Conservation (phyloP, 2,888 invertebrate genomes). For the Drosophila sordidula region DNA sequence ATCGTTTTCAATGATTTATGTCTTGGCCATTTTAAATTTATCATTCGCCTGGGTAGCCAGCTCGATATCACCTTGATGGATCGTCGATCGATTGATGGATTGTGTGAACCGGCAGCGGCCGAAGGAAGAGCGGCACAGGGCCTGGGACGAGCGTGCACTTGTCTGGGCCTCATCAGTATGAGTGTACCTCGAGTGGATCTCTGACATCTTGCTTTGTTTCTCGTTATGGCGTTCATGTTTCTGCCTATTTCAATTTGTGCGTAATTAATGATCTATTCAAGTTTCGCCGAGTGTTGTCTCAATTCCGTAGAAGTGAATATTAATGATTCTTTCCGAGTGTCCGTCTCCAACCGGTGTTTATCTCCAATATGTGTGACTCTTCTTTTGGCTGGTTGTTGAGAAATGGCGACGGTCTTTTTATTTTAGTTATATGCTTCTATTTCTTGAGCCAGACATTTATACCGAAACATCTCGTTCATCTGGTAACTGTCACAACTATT, state of each 20-base stretch:
- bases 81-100: slow-evolving; percentile 77
- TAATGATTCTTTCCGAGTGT: slow-evolving; percentile 52
- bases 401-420: slow-evolving; percentile 20
- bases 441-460: neutral
- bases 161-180: slow-evolving; percentile 57
- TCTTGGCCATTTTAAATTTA: slow-evolving; percentile 62
- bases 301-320: slow-evolving; percentile 71
- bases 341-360: slow-evolving; percentile 32
- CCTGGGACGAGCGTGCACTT: slow-evolving; percentile 50
- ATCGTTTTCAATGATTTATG: slow-evolving; percentile 72
- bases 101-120: slow-evolving; percentile 62
- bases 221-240: slow-evolving; percentile 38
- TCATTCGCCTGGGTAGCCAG: slow-evolving; percentile 47
- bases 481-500: neutral
- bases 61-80: slow-evolving; percentile 74
- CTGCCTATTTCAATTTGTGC: slow-evolving; percentile 57
- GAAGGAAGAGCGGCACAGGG: slow-evolving; percentile 1
- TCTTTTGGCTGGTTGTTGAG: neutral
- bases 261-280: slow-evolving; percentile 77
- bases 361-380: slow-evolving; percentile 6
- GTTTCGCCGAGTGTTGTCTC: slow-evolving; percentile 66
- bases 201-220: slow-evolving; percentile 76
- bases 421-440: too few species aligned
- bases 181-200: slow-evolving; percentile 63
- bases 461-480: too few species aligned